Evolutionary conservation across 1,140 invertebrate species (phyloP).

Genomic region (Palaemon carinicauda): DNA sequence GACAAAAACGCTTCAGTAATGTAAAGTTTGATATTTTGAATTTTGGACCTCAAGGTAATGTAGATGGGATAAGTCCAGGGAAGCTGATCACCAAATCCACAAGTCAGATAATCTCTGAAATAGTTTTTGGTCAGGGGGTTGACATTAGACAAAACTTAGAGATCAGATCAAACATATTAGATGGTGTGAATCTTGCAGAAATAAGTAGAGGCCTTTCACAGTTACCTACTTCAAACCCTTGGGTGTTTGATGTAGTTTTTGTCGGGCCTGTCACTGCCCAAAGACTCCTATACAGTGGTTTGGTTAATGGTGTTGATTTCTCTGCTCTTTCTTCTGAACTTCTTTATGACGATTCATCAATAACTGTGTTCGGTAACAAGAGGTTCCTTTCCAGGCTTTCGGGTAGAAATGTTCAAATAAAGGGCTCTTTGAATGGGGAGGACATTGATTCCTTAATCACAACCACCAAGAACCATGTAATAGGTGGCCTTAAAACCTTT

Average conservation of each 20-base stretch:
- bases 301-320: constrained; percentile 9
- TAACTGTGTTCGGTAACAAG: constrained; percentile 1
- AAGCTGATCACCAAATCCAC: neutral
- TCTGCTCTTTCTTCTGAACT: constrained; percentile 1
- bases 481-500: constrained; percentile 21
- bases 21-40: neutral
- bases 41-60: neutral
- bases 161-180: constrained; percentile 15
- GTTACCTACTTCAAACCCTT: neutral
- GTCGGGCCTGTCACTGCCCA: neutral
- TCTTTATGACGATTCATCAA: neutral
- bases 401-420: neutral
- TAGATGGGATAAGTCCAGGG: neutral
- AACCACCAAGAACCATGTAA: neutral
- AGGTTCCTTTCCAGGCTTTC: neutral
- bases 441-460: neutral
- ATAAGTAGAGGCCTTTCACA: neutral
- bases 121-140: constrained; percentile 19
- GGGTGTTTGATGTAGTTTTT: constrained; percentile 20
- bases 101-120: neutral
- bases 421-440: neutral
- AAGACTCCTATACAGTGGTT: neutral
- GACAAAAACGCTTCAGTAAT: neutral
- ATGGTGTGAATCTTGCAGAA: constrained; percentile 20
- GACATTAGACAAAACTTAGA: constrained; percentile 32